A percentile compares a stretch with the other conserved stretches of the same genome.
These are phyloP conservation scores for Lasioglossum vierecki DNA, from an alignment of 2,888 invertebrate genomes.

Conservation along the genomic window DNA sequence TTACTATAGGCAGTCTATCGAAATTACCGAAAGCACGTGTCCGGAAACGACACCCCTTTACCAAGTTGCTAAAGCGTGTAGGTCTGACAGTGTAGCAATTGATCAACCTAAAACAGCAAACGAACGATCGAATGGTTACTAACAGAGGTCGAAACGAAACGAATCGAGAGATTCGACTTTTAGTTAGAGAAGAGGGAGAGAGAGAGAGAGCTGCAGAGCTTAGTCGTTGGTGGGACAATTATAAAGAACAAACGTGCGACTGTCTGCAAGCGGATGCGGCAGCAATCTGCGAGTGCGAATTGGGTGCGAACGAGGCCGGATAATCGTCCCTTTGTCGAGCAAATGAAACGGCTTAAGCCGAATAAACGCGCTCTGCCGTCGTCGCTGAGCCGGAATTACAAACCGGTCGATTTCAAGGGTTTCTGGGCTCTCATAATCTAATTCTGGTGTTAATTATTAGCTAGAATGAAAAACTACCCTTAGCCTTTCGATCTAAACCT, in stretches of 20 bases:
- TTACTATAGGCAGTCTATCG: neutral
- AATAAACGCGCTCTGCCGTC: constrained; percentile 28
- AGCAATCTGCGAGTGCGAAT: constrained; percentile 51
- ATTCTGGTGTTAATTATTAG: no score
- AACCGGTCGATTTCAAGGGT: no score
- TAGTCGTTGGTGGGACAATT: constrained; percentile 26
- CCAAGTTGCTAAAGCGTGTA: neutral
- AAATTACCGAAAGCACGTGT: neutral
- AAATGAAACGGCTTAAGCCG: constrained; percentile 38
- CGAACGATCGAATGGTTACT: neutral
- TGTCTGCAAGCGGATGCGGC: neutral
- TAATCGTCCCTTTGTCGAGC: constrained; percentile 49
- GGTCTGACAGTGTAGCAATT: neutral
- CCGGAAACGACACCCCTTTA: neutral
- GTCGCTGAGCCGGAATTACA: no score
- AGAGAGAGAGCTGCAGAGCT: neutral
- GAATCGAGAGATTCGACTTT: constrained; percentile 1
- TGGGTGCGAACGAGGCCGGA: constrained; percentile 26
- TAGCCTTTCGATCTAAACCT: no score
- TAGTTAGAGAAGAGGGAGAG: neutral
- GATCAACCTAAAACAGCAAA: constrained; percentile 21
- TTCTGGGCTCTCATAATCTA: no score
- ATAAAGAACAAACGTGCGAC: constrained; percentile 37
- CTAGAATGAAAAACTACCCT: no score
- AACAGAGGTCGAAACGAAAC: neutral